Evolutionary conservation across 92 coral and sea anemone species (phyloP), one percentile per base, ranked within the genome.

Genomic region (Epizoanthus illoricatus): DNA sequence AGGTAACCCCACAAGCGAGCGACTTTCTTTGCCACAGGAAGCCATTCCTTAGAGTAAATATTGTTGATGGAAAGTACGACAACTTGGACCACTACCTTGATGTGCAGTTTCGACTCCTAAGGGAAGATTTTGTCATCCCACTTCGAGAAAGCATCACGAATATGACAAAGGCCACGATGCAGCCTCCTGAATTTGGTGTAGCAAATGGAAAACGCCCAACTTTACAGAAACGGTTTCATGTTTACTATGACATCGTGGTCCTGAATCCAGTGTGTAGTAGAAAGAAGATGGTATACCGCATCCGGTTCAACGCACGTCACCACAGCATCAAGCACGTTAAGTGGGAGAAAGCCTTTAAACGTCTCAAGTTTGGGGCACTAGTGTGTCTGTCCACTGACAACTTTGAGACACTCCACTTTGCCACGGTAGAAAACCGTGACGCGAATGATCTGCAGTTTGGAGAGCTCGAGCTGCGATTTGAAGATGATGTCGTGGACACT

Each of bases 1-100:
- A 90, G 64, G 88, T 95, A 57, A 84, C 91, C 54, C 98, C 98
- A n/a, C 78, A 86, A 16, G 85, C 70, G 3, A 84, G 59, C 21
- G 98, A 95, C 72, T 85, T 95, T 65, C 84, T 81, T 12, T 65
- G 78, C 11, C 8, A 16, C 17, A 75, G 62, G 63, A 90, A 80
- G 78, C 95, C 98, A 63, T 95, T 92, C 63, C 88, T 95, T 12
- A 94, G 98, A 33, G 86, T 75, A 59, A 95, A 95, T 41, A 66
- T 95, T 65, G 89, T 84, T 2, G 90, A 91, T 42, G 84, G 83
- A 41, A 83, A 85, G 57, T 95, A 74, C 71, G 69, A 75, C 4
- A 73, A 83, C 72, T 88, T 92, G 39, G 90, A 92, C n/a, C 98
- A 95, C 42, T 95, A 95, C 54, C 88, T 95, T 2, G 98, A 95